A percentile compares a stretch with the other conserved stretches of the same genome.
Evolutionary conservation across 1,140 invertebrate species (phyloP).

Genomic region (Homalodisca vitripennis): DNA sequence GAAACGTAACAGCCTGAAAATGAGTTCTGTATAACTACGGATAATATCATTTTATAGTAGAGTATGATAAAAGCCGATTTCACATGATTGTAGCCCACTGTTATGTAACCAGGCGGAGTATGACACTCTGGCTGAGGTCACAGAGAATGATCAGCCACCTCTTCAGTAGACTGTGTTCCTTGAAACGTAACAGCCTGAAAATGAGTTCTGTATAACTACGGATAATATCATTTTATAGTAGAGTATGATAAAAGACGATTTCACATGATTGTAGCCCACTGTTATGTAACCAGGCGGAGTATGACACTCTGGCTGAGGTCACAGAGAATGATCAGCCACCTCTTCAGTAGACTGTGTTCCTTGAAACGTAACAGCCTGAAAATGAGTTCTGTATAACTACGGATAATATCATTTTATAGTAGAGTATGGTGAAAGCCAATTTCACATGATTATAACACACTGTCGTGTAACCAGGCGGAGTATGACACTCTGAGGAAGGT

Average conservation of each 20-base stretch:
- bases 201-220: too few relatives aligned
- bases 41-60: too few relatives aligned
- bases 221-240: not conserved
- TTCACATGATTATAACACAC: conserved; percentile 4
- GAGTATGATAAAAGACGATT: conserved; percentile 14
- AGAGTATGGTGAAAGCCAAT: not conserved
- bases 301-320: not conserved
- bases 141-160: not conserved
- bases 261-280: conserved; percentile 7
- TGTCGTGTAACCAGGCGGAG: not conserved
- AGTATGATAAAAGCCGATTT: conserved; percentile 5
- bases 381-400: not conserved
- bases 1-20: too few relatives aligned
- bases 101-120: not conserved
- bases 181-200: conserved; percentile 2
- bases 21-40: too few relatives aligned
- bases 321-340: not conserved
- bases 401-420: not conserved
- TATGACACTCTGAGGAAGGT: not conserved
- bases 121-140: not conserved
- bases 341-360: conserved; percentile 7
- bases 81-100: conserved; percentile 8
- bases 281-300: not conserved
- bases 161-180: conserved; percentile 11
- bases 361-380: conserved; percentile 8